Base-by-base conservation (phyloP, 2,113 vertebrate genomes). In the Phrynocephalus versicolor region DNA sequence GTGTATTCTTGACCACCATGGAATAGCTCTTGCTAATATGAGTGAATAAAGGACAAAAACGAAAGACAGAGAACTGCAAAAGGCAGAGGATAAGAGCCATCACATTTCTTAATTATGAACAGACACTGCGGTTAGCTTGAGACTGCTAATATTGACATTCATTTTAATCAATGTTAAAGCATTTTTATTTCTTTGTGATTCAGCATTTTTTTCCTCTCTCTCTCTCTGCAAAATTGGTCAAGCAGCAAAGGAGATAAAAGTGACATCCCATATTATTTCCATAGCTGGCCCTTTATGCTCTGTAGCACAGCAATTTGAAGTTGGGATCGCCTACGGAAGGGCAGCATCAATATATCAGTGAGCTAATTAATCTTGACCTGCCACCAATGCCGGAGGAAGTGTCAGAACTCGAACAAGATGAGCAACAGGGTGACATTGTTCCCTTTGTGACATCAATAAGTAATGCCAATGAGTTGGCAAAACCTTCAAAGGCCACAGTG, bases 341-440 rank as follows among this genome's bases (percentile, higher is more conserved):
- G 45, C 39, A 65, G 37, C 70, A 75, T 83, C 82, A 75, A 75
- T 83, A 83, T 74, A 74, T 51, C 58, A 75, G 71, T 75, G 82
- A 83, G 72, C 82, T 75, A 83, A 83, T 83, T 75, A 83, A 75
- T 83, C 82, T 51, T 65, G 71, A 83, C 58, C 72, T 45, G 72
- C 71, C 72, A 41, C 71, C 37, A 75, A 7, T 51, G 58, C 71
- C 71, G 33, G 58, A 75, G 82, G 71, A 83, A 75, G 82, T 75
- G 72, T 83, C 81, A 82, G 81, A 82, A 82, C 23, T 39, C 9
- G 35, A 73, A 55, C 69, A 58, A 82, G 81, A 82, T 60, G 70
- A 82, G 69, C 81, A 72, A 41, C 69, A 30, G 33, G 25, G 69
- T 37, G 81, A 60, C 81, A 82, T 75, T 83, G 70, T 41, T 74